These are phyloP conservation scores for Ploceus nigricollis DNA, from an alignment of 2,113 vertebrate species.

Conservation along the genomic window DNA sequence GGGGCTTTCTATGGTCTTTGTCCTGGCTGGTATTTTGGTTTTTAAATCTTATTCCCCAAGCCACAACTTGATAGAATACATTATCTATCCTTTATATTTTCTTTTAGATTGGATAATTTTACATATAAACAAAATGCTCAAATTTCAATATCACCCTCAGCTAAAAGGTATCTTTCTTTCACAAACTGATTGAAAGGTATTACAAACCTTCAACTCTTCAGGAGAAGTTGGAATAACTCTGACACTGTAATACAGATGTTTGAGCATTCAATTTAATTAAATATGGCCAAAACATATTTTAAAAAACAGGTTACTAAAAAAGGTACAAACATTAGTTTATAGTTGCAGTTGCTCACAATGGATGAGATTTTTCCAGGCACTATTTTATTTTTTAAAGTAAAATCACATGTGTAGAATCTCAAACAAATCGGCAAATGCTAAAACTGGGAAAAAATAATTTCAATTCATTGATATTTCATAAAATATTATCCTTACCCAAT, in stretches of 20 bases:
- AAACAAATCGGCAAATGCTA: neutral
- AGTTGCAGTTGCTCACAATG: neutral
- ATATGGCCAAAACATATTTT: neutral
- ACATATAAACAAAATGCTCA: neutral
- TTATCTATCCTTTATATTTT: neutral
- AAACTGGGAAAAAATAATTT: neutral
- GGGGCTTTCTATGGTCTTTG: neutral
- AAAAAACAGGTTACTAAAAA: neutral
- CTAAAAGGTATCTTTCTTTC: neutral
- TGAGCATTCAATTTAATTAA: neutral
- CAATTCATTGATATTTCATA: neutral
- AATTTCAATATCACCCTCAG: neutral
- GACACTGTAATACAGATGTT: neutral
- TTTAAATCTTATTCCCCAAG: neutral
- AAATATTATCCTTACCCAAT: neutral
- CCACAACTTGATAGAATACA: neutral
- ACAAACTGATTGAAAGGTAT: neutral
- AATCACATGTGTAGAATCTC: neutral
- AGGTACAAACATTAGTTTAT: neutral
- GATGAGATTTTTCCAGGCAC: neutral
- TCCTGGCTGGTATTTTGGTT: neutral
- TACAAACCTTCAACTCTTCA: neutral
- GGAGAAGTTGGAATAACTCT: neutral
- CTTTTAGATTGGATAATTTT: neutral
- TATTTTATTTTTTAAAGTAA: neutral